phyloP scores from a whole-genome alignment of 2,113 vertebrate species.

The Crotalus viridis region DNA sequence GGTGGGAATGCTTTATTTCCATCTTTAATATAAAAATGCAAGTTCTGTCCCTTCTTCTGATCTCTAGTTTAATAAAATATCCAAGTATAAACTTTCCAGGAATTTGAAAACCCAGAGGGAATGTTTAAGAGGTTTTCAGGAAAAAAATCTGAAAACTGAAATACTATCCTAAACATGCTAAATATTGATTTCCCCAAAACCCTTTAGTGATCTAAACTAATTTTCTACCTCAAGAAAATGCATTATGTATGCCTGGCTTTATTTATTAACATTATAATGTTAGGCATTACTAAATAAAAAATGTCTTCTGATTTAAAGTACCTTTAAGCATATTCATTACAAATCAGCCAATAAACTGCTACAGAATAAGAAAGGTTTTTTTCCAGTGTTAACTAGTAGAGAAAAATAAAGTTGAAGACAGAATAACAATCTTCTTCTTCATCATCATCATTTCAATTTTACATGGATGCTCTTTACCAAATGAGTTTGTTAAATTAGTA shows the following conservation, averaged over 20 bases:
- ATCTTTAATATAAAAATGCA: background rate
- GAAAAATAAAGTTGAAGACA: too few relatives aligned
- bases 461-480: too few relatives aligned
- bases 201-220: background rate
- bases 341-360: background rate
- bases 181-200: background rate
- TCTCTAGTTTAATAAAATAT: background rate
- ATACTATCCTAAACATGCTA: background rate
- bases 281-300: background rate
- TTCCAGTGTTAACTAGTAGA: too few relatives aligned
- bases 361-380: background rate
- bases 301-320: background rate
- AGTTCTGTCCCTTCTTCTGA: background rate
- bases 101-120: background rate
- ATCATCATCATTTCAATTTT: too few relatives aligned
- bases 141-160: background rate
- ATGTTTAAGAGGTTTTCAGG: background rate
- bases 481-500: too few relatives aligned
- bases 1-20: background rate
- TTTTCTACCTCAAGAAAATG: background rate
- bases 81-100: background rate
- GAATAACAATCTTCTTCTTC: too few relatives aligned
- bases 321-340: background rate
- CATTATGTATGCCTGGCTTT: background rate
- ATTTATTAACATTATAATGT: background rate